Percentiles rank a stretch among this genome's conserved stretches.
phyloP scores from a whole-genome alignment of 2,797 vertebrate species.

The Tiaroga cobitis region DNA sequence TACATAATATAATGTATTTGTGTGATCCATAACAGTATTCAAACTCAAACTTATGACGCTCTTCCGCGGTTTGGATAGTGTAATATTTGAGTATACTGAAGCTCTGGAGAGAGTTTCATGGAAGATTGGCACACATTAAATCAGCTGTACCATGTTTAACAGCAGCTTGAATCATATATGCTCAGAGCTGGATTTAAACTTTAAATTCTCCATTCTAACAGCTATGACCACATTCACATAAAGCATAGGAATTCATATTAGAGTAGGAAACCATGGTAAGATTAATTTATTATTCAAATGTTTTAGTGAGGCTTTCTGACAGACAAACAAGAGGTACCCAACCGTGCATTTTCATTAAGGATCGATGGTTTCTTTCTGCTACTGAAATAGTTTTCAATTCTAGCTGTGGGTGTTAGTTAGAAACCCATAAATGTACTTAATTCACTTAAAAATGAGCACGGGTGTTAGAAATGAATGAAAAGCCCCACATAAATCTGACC shows the following conservation, averaged over 20 bases:
- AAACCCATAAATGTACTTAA: neutral
- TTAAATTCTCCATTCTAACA: no score
- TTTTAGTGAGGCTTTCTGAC: neutral
- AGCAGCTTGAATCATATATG: no score
- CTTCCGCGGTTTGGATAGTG: no score
- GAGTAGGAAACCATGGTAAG: neutral
- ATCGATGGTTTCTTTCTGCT: neutral
- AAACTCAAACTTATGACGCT: neutral
- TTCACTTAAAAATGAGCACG: neutral
- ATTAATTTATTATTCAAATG: neutral
- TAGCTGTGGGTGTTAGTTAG: neutral
- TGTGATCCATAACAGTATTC: neutral
- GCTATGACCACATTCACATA: no score
- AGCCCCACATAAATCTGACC: neutral
- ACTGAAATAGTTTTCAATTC: neutral
- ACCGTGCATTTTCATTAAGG: constrained; percentile 1
- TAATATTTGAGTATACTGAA: no score
- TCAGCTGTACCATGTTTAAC: no score
- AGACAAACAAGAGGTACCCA: neutral
- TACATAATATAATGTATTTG: neutral
- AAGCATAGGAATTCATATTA: no score
- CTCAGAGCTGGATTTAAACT: no score
- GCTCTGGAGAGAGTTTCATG: no score
- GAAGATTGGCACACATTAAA: no score
- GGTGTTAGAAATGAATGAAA: constrained; percentile 21